These are phyloP conservation scores for Tachycineta bicolor DNA, from an alignment of 2,113 vertebrate species.

Conservation along the genomic window DNA sequence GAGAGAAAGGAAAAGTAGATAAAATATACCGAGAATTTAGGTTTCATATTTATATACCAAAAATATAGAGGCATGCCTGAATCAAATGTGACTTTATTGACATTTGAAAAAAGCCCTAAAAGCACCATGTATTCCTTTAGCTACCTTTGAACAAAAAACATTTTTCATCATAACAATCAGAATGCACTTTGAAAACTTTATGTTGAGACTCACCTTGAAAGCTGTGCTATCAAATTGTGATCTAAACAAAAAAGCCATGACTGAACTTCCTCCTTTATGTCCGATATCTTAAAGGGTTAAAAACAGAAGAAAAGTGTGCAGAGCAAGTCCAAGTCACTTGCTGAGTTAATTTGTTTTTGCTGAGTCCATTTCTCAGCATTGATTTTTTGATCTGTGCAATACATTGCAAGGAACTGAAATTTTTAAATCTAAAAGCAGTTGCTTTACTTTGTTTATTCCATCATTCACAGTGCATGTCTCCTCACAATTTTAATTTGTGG, in stretches of 20 bases:
- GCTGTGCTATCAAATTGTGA: neutral
- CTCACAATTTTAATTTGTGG: neutral
- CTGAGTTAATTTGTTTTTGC: constrained; percentile 78
- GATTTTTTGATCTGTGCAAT: constrained; percentile 81
- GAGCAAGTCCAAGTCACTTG: constrained; percentile 51
- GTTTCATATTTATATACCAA: neutral
- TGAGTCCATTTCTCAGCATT: constrained; percentile 78
- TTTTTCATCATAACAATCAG: neutral
- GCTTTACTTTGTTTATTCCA: constrained; percentile 65
- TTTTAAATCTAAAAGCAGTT: constrained; percentile 71
- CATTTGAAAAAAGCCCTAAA: neutral
- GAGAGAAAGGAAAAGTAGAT: neutral
- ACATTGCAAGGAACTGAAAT: constrained; percentile 57
- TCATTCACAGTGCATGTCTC: neutral
- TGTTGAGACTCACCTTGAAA: neutral
- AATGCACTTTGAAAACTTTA: neutral
- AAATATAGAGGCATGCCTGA: neutral
- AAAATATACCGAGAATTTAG: neutral
- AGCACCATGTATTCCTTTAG: neutral
- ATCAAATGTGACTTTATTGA: neutral
- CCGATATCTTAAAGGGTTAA: constrained; percentile 41
- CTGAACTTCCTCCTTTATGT: neutral
- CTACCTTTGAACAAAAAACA: neutral
- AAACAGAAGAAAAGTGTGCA: constrained; percentile 49
- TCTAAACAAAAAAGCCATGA: neutral